These are phyloP conservation scores for Heterotis niloticus DNA, from an alignment of 2,113 vertebrate genomes.

Conservation along the genomic window DNA sequence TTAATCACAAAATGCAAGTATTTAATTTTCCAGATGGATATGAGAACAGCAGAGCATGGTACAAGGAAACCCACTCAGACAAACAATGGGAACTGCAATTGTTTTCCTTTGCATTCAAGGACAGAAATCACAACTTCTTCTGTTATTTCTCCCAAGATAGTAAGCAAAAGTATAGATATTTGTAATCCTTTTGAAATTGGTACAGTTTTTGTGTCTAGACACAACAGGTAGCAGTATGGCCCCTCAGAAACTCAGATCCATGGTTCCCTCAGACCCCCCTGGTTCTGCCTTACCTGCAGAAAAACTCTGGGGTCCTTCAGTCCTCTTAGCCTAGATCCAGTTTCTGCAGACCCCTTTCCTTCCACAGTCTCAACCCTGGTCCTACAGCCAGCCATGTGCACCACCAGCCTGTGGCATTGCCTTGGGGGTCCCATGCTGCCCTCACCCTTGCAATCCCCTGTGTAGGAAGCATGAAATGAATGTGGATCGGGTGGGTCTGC, in stretches of 20 bases:
- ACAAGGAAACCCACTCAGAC: too few species aligned
- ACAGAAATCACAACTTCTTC: too few species aligned
- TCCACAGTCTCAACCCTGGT: not conserved
- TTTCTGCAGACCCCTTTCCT: not conserved
- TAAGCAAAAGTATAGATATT: too few species aligned
- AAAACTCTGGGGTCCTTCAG: not conserved
- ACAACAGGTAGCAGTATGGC: not conserved
- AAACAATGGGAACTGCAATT: too few species aligned
- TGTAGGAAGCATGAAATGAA: not conserved
- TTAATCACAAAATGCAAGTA: too few species aligned
- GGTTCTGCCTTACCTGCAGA: not conserved
- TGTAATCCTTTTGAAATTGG: not conserved
- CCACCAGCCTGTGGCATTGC: not conserved
- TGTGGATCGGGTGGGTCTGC: not conserved
- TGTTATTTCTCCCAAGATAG: too few species aligned
- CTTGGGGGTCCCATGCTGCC: not conserved
- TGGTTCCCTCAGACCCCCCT: not conserved
- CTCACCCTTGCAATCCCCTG: not conserved
- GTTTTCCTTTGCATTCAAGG: too few species aligned
- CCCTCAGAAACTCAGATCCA: not conserved
- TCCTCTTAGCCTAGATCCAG: not conserved
- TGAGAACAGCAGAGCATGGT: too few species aligned
- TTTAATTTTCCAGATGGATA: too few species aligned
- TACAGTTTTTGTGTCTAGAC: not conserved
- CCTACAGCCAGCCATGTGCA: slow-evolving; percentile 1